Evolutionary conservation across 2,888 invertebrate species (phyloP), one percentile per base, ranked within the genome.

Genomic region (Agonum fuliginosum): DNA sequence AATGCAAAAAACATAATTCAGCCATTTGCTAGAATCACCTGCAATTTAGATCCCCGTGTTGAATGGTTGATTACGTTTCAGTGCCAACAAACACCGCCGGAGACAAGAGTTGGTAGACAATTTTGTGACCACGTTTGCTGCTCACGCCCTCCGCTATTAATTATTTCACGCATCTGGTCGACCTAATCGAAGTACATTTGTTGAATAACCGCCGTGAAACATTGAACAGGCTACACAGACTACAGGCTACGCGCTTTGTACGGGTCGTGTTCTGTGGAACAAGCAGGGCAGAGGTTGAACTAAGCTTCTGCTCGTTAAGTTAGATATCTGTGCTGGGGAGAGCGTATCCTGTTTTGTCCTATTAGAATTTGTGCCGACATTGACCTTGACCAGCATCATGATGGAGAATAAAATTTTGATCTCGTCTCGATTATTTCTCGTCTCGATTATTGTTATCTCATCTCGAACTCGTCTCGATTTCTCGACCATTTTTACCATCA

Each of bases 171-270:
- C 71, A 41, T 51, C 71, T 30, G 71, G 17, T 20, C 71, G 51
- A 30, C 27, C 51, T 48, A 71, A 71, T 71, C 71, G 71, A 71
- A 71, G 51, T 71, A 71, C 71, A 51, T 71, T 71, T 71, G 71
- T 71, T 27, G 71, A 71, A 71, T 71, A 71, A 71, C 71, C 71
- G 12, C 30, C 20, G 30, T 71, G 71, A 71, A 48, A 71, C 51
- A 70, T 48, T 70, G 46, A 70, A 48, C 51, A 51, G 51, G 10
- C n/a, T 12, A 12, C 30, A 17, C n/a, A n/a, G n/a, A n/a, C n/a
- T n/a, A n/a, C n/a, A n/a, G n/a, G n/a, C n/a, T n/a, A n/a, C n/a
- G n/a, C n/a, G n/a, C n/a, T n/a, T n/a, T n/a, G n/a, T n/a, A n/a
- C 2, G 24, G 43, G 43, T 20, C 22, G 19, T 24, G 41, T 37